Conservation (phyloP, 2,888 invertebrate genomes). For the Bhutanitis thaidina region DNA sequence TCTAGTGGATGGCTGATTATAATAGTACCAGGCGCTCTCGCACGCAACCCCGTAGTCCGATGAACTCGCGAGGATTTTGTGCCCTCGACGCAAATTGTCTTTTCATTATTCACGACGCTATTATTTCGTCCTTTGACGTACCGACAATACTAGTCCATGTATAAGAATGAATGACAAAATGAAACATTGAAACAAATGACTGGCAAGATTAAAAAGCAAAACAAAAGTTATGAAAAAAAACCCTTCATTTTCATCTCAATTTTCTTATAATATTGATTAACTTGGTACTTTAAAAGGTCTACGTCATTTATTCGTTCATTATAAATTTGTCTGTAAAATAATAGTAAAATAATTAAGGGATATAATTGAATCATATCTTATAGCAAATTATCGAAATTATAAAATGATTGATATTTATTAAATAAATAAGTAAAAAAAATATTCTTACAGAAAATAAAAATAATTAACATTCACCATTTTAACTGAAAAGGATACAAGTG, state of each 20-base stretch:
- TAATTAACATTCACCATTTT: neutral
- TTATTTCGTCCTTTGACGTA: conserved; percentile 61
- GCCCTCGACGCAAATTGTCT: conserved; percentile 69
- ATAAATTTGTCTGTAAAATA: no score
- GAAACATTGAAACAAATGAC: conserved; percentile 21
- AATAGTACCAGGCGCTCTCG: conserved; percentile 27
- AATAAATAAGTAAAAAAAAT: no score
- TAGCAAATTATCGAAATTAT: no score
- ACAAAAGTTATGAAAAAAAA: neutral
- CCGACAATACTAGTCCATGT: conserved; percentile 39
- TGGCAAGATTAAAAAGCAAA: neutral
- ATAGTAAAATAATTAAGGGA: no score
- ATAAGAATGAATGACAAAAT: conserved; percentile 27
- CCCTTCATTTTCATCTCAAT: no score
- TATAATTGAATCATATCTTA: no score
- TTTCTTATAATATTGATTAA: no score
- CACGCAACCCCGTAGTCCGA: conserved; percentile 49
- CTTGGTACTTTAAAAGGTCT: no score
- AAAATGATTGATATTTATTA: no score
- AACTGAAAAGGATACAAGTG: conserved; percentile 4
- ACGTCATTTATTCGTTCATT: no score
- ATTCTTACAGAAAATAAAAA: conserved; percentile 3
- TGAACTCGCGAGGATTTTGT: conserved; percentile 60
- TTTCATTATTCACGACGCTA: conserved; percentile 72
- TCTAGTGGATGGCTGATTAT: conserved; percentile 26